phyloP scores from a whole-genome alignment of 2,797 vertebrate species.

The Schizopygopsis pylzovi region DNA sequence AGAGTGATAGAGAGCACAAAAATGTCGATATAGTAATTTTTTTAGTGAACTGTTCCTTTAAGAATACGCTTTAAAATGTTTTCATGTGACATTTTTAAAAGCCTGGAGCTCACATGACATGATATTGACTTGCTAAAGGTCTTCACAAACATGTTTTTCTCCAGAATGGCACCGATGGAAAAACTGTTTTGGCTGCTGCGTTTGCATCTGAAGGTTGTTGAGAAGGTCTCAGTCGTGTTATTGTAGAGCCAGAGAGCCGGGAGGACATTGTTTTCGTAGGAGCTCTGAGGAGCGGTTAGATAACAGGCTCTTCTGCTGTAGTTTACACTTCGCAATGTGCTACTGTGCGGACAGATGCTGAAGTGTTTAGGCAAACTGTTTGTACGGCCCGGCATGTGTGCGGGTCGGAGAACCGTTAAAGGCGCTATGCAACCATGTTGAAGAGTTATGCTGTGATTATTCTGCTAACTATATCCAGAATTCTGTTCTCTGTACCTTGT shows the following conservation, averaged over 20 bases:
- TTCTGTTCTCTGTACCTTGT: background rate
- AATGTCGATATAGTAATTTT: no score
- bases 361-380: conserved; percentile 39
- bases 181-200: conserved; percentile 50
- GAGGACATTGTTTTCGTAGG: conserved; percentile 51
- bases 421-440: conserved; percentile 25
- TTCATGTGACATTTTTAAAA: background rate
- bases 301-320: conserved; percentile 42
- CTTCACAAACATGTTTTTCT: conserved; percentile 51
- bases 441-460: conserved; percentile 14
- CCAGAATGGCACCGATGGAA: conserved; percentile 39
- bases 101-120: background rate
- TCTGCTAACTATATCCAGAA: background rate
- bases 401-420: background rate
- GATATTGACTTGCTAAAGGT: conserved; percentile 5
- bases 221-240: conserved; percentile 45
- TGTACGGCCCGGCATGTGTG: conserved; percentile 16
- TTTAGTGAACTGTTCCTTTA: background rate
- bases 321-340: conserved; percentile 28
- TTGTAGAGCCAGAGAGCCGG: conserved; percentile 32
- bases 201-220: conserved; percentile 44
- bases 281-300: conserved; percentile 40
- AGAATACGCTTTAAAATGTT: background rate
- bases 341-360: conserved; percentile 31
- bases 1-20: no score